These are phyloP conservation scores for Borostomias antarcticus DNA, from an alignment of 2,797 vertebrate genomes.

Conservation along the genomic window DNA sequence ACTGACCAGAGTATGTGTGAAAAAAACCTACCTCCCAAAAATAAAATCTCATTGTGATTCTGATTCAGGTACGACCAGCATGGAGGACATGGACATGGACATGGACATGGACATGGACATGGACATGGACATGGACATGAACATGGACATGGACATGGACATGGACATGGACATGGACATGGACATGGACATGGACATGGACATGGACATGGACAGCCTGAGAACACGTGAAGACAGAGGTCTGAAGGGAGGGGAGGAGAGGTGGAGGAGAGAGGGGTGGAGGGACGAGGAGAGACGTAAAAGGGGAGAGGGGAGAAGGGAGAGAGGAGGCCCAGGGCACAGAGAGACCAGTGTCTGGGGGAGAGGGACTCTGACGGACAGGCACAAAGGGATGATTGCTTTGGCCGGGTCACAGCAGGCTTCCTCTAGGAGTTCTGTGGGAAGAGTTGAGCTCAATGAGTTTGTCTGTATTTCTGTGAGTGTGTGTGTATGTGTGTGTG, in stretches of 20 bases:
- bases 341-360: constrained; percentile 13
- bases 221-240: not conserved
- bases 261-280: not conserved
- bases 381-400: constrained; percentile 12
- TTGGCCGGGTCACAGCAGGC: constrained; percentile 18
- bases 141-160: too few relatives aligned
- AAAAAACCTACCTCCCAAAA: too few relatives aligned
- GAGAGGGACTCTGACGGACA: not conserved
- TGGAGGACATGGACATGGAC: too few relatives aligned
- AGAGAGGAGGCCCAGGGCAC: not conserved
- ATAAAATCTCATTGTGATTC: too few relatives aligned
- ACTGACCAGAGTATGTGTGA: too few relatives aligned
- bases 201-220: too few relatives aligned
- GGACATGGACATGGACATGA: too few relatives aligned
- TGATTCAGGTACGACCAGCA: too few relatives aligned
- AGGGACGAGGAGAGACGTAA: not conserved
- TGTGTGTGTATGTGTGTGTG: not conserved
- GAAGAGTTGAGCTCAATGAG: constrained; percentile 6
- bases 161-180: too few relatives aligned
- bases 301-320: not conserved
- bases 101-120: too few relatives aligned
- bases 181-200: too few relatives aligned
- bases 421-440: constrained; percentile 6
- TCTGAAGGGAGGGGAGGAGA: not conserved
- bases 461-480: not conserved